Evolutionary conservation across 2,113 vertebrate species (phyloP), one percentile per base, ranked within the genome.

Genomic region (Malurus cyaneus): DNA sequence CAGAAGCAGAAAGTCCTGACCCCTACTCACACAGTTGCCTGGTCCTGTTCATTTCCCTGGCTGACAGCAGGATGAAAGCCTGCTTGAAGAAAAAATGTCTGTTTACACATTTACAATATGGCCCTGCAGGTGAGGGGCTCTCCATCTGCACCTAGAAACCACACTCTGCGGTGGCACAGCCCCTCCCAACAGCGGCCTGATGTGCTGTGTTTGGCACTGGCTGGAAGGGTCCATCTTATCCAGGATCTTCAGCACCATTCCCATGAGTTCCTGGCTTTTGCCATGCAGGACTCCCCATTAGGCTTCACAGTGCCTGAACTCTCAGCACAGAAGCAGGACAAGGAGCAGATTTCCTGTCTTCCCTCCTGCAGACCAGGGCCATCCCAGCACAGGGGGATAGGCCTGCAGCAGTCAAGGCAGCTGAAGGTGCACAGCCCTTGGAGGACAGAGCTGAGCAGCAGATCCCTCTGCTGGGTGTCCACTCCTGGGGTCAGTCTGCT

Each of bases 181-280:
- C 50, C 32, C 34, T 69, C 29, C 34, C 29, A 69, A 1, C 5
- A 26, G 50, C 49, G 29, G 34, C 18, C 34, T 50, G 34, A 16
- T 20, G 21, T 60, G n/a, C 31, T 49, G 28, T 26, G 6, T 44
- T 60, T 3, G 7, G 56, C n/a, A 18, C 44, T 65, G 60, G 49
- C 49, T 29, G 36, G 24, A 44, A 34, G 10, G 14, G 3, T 28
- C 18, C 17, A 42, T 29, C 5, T 42, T 31, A 9, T 13, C 20
- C 3, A 1, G 25, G 10, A 13, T 12, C 53, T 47, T 47, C 5
- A 12, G 16, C 11, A 14, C 7, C 24, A 76, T 24, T 77, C 12
- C 42, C 64, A 15, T 0, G 0, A 0, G 0, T 24, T 84, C 50
- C 65, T 64, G 66, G 4, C 29, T 66, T 65, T 59, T 53, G n/a